Evolutionary conservation across 2,113 vertebrate species (phyloP).

Genomic region (Corythornis cristatus): DNA sequence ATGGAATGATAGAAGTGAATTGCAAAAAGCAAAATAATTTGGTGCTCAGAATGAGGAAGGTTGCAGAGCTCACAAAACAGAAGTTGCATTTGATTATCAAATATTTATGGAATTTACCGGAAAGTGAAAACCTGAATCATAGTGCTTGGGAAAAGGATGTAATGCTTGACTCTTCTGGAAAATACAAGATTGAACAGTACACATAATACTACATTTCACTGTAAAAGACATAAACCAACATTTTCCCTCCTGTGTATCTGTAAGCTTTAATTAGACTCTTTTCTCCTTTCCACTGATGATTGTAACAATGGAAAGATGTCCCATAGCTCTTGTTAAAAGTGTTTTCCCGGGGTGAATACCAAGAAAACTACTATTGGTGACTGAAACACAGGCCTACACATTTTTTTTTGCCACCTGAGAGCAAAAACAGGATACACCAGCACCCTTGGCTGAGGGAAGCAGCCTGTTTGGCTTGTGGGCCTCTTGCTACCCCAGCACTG

Average conservation of each 20-base stretch:
- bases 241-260: not conserved
- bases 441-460: not conserved
- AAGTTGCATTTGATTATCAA: slow-evolving; percentile 15
- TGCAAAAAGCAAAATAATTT: not conserved
- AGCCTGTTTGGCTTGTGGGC: too few relatives aligned
- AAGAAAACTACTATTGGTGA: not conserved
- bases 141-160: not conserved
- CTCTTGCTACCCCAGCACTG: fast-evolving
- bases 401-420: not conserved
- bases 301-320: not conserved
- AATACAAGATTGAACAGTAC: not conserved
- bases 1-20: not conserved
- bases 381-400: not conserved
- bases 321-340: not conserved
- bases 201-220: not conserved
- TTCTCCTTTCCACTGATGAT: not conserved
- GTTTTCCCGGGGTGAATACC: not conserved
- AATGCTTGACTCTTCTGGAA: not conserved
- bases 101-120: not conserved
- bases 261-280: not conserved
- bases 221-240: not conserved
- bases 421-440: fast-evolving
- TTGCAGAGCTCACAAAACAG: not conserved
- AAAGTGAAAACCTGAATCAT: slow-evolving; percentile 9
- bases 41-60: not conserved